A percentile compares a stretch with the other conserved stretches of the same genome.
phyloP scores from a whole-genome alignment of 1,140 invertebrate genomes.

The Drosophila pseudoananassae region DNA sequence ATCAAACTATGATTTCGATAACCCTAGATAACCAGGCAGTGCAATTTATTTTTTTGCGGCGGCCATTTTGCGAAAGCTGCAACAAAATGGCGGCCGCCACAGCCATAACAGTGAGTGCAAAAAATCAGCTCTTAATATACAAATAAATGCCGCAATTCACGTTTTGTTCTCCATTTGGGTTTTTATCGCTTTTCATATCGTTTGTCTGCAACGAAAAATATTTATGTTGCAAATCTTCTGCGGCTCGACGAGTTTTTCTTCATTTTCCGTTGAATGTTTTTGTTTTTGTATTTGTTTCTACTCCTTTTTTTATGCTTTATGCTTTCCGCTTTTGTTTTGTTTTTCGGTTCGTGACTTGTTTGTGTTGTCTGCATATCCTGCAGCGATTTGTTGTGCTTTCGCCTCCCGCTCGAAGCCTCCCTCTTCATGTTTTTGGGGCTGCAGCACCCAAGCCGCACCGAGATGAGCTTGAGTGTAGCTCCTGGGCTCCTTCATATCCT shows the following conservation, averaged over 20 bases:
- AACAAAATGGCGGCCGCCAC: slow-evolving; percentile 66
- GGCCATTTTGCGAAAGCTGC: no score
- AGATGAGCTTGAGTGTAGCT: background rate
- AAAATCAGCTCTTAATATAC: slow-evolving; percentile 75
- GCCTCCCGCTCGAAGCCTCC: slow-evolving; percentile 35
- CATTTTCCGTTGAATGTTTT: slow-evolving; percentile 28
- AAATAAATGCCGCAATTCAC: slow-evolving; percentile 75
- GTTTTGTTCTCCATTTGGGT: slow-evolving; percentile 32
- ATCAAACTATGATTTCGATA: slow-evolving; percentile 44
- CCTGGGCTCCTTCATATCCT: slow-evolving; percentile 45
- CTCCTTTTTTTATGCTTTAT: slow-evolving; percentile 9
- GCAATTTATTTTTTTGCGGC: slow-evolving; percentile 65
- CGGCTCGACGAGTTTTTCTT: slow-evolving; percentile 67
- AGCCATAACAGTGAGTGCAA: slow-evolving; percentile 21
- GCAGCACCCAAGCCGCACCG: background rate
- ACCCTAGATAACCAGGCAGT: slow-evolving; percentile 26
- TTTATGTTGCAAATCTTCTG: slow-evolving; percentile 78
- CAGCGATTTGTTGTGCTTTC: slow-evolving; percentile 62
- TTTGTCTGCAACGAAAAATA: slow-evolving; percentile 68
- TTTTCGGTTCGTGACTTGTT: slow-evolving; percentile 74
- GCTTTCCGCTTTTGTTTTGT: slow-evolving; percentile 18
- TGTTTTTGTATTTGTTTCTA: slow-evolving; percentile 3
- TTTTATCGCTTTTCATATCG: slow-evolving; percentile 57
- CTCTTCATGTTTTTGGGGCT: slow-evolving; percentile 13
- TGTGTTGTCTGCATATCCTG: slow-evolving; percentile 81